Conservation (phyloP, 2,888 invertebrate genomes). For the Byasa hedistus region DNA sequence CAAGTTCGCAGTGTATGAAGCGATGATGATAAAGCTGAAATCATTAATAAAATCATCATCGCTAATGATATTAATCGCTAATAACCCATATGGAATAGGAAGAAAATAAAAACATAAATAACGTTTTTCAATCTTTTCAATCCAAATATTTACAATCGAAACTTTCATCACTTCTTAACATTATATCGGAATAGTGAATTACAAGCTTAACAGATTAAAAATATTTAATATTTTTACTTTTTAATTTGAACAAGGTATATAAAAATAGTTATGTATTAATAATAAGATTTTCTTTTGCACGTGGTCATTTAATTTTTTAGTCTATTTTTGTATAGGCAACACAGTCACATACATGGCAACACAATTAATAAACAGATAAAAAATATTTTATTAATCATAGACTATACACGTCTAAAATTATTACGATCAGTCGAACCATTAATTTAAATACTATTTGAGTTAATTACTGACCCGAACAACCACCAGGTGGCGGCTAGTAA, state of each 20-base stretch:
- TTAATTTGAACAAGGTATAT: too few relatives aligned
- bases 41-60: constrained; percentile 4
- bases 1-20: constrained; percentile 98
- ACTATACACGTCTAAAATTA: neutral
- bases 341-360: neutral
- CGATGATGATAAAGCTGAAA: constrained; percentile 94
- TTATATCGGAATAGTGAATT: too few relatives aligned
- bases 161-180: too few relatives aligned
- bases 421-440: neutral
- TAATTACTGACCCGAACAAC: constrained; percentile 88
- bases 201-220: too few relatives aligned
- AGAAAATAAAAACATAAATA: too few relatives aligned
- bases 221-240: too few relatives aligned
- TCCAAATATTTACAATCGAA: too few relatives aligned
- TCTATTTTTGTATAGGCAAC: neutral
- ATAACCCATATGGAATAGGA: too few relatives aligned
- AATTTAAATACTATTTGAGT: neutral
- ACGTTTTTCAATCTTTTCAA: too few relatives aligned
- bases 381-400: neutral
- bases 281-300: neutral
- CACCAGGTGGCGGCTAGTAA: constrained; percentile 99
- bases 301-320: neutral
- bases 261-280: neutral
- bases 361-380: neutral
- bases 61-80: too few relatives aligned